A percentile compares a stretch with the other conserved stretches of the same genome.
phyloP scores from a whole-genome alignment of 2,113 vertebrate species.

The Otis tarda region DNA sequence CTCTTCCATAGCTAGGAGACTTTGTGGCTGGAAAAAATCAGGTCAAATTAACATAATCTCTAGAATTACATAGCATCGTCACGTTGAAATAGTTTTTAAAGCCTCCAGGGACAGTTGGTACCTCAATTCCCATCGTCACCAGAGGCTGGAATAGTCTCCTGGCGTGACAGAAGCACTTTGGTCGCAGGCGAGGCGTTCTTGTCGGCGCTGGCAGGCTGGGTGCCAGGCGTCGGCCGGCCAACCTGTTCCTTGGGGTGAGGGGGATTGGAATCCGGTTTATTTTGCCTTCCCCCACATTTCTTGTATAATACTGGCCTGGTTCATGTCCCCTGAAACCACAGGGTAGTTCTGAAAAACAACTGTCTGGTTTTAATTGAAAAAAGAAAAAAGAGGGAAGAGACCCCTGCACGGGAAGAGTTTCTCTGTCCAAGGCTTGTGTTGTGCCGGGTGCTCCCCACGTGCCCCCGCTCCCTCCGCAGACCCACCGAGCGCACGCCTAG shows the following conservation, averaged over 20 bases:
- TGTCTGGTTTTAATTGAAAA: background rate
- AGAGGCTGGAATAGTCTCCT: background rate
- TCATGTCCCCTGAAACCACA: background rate
- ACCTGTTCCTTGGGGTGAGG: background rate
- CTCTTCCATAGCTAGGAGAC: background rate
- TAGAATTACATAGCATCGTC: slow-evolving; percentile 20
- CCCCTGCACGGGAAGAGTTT: background rate
- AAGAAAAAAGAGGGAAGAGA: background rate
- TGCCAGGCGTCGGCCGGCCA: background rate
- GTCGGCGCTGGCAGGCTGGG: background rate
- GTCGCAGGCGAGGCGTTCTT: background rate
- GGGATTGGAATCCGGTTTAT: background rate
- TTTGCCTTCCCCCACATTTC: background rate
- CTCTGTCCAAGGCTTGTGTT: background rate
- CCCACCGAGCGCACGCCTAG: background rate
- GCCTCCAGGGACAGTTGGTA: background rate
- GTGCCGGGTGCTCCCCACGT: no score
- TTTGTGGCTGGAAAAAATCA: slow-evolving; percentile 44
- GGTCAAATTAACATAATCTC: slow-evolving; percentile 62
- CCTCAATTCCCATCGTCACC: background rate
- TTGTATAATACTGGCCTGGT: background rate
- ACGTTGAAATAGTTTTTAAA: slow-evolving; percentile 41
- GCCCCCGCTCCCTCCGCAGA: background rate
- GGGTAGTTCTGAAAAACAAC: background rate
- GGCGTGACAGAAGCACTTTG: background rate